phyloP scores from a whole-genome alignment of 2,888 invertebrate genomes.

The Microdon myrmicae region DNA sequence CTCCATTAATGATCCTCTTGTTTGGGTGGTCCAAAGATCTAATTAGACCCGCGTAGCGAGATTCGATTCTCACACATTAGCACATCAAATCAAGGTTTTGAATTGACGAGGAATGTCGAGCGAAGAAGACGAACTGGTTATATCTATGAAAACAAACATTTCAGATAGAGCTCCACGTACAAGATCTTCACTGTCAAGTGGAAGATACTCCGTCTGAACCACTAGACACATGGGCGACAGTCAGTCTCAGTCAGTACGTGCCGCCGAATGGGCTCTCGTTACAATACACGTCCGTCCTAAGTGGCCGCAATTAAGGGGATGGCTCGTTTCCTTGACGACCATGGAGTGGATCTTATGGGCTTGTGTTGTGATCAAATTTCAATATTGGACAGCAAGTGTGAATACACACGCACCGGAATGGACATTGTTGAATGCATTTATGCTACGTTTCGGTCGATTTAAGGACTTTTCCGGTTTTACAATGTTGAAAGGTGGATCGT shows the following conservation, averaged over 20 bases:
- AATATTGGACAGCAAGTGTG: constrained; percentile 16
- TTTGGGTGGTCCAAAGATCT: constrained; percentile 40
- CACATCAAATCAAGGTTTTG: constrained; percentile 4
- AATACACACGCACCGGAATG: neutral
- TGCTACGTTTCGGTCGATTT: constrained; percentile 6
- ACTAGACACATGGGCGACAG: constrained; percentile 48
- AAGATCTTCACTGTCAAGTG: constrained; percentile 25
- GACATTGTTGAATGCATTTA: constrained; percentile 1
- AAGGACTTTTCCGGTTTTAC: constrained; percentile 37
- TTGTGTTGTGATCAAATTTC: constrained; percentile 30
- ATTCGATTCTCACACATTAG: constrained; percentile 17
- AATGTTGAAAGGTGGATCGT: constrained; percentile 22
- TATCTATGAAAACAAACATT: constrained; percentile 26
- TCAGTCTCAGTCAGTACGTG: constrained; percentile 15
- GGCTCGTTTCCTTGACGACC: constrained; percentile 9
- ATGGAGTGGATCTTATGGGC: constrained; percentile 3
- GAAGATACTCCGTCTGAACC: constrained; percentile 7
- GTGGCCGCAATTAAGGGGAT: constrained; percentile 43
- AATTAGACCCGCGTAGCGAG: neutral
- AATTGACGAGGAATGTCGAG: constrained; percentile 15
- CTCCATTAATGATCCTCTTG: constrained; percentile 24
- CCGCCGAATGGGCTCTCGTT: constrained; percentile 28
- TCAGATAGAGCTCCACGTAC: constrained; percentile 9
- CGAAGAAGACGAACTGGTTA: constrained; percentile 2
- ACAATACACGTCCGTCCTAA: constrained; percentile 35